Base-by-base conservation (phyloP, 2,113 vertebrate species). In the Anolis carolinensis region DNA sequence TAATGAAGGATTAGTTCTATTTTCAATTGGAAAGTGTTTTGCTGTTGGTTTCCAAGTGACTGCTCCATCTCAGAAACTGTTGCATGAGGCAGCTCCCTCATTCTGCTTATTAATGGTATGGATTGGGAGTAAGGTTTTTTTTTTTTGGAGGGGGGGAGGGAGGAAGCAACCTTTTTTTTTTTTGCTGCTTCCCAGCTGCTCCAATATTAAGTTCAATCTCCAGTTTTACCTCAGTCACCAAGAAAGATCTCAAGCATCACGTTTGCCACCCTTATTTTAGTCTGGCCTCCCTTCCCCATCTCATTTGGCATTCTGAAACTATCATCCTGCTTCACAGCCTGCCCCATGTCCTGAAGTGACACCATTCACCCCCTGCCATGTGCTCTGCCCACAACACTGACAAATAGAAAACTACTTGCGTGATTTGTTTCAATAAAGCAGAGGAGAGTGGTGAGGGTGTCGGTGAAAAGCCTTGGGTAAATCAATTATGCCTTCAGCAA, bases 341-440 rank as follows among this genome's bases (percentile, higher is more conserved):
- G 52, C 39, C 52, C 55, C 13, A 0, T 23, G 65, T 65, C n/a
- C 39, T 11, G 36, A 44, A 65, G n/a, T 73, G 79, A 67, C 44
- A 73, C 70, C 39, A 79, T 50, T 76, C n/a, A 34, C 39, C n/a
- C 32, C 82, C n/a, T 44, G 76, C 18, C 70, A 80, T 50, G 25
- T 44, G 81, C 76, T 67, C 14, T 36, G 21, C 52, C 18, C 75
- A 63, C 18, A 30, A 18, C 20, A 7, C 67, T 74, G 75, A 79
- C 68, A 79, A 78, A 50, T 30, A 67, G 68, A 72, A 55, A 80
- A 68, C 59, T 80, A 32, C 23, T 39, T 27, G 59, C 27, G 7
- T 84, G 82, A 74, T 65, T 39, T 75, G 44, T 36, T 80, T 84
- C 82, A 44, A 68, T 55, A 82, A 77, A 81, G 85, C 16, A 65